phyloP scores from a whole-genome alignment of 2,888 invertebrate species.

The Dastarcus helophoroides region DNA sequence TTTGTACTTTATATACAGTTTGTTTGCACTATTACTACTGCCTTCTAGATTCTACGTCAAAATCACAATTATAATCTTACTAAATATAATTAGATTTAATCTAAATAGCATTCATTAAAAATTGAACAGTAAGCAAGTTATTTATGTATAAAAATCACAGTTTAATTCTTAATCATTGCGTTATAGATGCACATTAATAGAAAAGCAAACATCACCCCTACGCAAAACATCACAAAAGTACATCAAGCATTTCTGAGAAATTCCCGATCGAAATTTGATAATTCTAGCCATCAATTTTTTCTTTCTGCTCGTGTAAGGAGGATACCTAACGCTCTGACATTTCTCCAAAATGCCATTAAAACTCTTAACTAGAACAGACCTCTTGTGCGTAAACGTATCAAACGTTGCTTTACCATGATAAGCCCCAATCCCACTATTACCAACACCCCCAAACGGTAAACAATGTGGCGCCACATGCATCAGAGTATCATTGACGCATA shows the following conservation, averaged over 20 bases:
- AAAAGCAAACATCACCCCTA: constrained; percentile 55
- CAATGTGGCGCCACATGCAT: constrained; percentile 78
- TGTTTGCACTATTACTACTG: no score
- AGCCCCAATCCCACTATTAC: constrained; percentile 82
- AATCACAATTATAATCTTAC: no score
- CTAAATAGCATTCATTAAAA: no score
- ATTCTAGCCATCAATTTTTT: constrained; percentile 47
- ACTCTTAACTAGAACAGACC: constrained; percentile 63
- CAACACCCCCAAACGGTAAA: constrained; percentile 96
- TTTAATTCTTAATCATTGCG: no score
- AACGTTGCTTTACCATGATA: constrained; percentile 88
- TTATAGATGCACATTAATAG: no score
- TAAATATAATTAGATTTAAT: no score
- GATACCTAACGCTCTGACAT: constrained; percentile 60
- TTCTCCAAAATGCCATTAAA: constrained; percentile 59
- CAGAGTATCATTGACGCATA: constrained; percentile 76
- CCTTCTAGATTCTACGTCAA: no score
- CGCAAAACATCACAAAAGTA: no score
- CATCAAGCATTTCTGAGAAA: no score
- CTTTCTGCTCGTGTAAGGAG: constrained; percentile 70
- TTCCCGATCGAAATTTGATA: constrained; percentile 50
- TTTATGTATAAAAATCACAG: no score
- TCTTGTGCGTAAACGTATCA: constrained; percentile 89
- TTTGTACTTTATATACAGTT: no score
- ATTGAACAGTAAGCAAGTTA: no score